These are phyloP conservation scores for Marasmarcha lunaedactyla DNA, from an alignment of 2,888 invertebrate genomes.

Conservation along the genomic window DNA sequence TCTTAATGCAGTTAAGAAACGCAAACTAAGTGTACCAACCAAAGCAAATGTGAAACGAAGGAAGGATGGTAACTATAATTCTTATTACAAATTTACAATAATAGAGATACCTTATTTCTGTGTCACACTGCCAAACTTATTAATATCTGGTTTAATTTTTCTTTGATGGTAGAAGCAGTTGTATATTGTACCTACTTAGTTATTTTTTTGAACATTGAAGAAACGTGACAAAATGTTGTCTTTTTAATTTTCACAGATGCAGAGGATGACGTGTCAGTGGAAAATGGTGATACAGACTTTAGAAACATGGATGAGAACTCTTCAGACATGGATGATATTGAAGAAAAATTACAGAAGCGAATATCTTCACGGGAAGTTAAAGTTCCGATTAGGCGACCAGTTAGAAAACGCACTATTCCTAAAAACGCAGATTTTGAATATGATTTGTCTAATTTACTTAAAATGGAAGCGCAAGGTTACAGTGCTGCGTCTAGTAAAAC, in stretches of 20 bases:
- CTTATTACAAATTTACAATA: too few relatives aligned
- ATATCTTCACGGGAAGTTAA: constrained; percentile 21
- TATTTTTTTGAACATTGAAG: too few relatives aligned
- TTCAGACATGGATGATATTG: constrained; percentile 52
- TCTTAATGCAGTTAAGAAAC: constrained; percentile 38
- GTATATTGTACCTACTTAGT: too few relatives aligned
- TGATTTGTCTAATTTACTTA: constrained; percentile 72
- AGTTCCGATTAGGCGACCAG: constrained; percentile 64
- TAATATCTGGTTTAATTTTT: constrained; percentile 3
- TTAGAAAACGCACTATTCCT: constrained; percentile 74
- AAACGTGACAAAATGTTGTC: too few relatives aligned
- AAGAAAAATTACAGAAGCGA: constrained; percentile 36
- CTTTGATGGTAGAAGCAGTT: too few relatives aligned
- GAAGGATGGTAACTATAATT: too few relatives aligned
- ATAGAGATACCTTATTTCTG: too few relatives aligned
- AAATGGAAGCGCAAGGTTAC: constrained; percentile 62
- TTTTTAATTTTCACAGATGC: constrained; percentile 29
- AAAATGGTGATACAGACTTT: constrained; percentile 12
- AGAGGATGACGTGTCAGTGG: constrained; percentile 15
- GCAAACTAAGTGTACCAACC: constrained; percentile 34
- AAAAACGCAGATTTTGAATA: constrained; percentile 80
- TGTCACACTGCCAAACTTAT: not conserved
- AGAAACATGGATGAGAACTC: constrained; percentile 53
- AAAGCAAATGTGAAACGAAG: constrained; percentile 28
- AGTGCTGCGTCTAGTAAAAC: constrained; percentile 31